phyloP scores from a whole-genome alignment of 2,797 vertebrate genomes.

The Poecilia velifera region DNA sequence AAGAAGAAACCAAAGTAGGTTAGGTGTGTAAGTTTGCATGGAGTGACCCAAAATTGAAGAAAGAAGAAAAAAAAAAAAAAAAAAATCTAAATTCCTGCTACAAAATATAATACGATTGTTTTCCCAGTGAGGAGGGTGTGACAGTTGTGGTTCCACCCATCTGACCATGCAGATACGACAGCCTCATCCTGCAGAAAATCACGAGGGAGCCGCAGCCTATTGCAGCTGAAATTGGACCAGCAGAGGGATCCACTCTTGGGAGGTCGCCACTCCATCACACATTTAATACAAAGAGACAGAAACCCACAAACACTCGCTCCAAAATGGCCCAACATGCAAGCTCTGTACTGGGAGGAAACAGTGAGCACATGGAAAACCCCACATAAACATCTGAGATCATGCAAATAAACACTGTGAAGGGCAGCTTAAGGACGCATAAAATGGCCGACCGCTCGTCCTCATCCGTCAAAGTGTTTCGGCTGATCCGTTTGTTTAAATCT shows the following conservation, averaged over 20 bases:
- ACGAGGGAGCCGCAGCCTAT: neutral
- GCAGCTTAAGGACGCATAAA: neutral
- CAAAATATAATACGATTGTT: neutral
- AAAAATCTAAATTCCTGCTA: neutral
- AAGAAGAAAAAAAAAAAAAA: neutral
- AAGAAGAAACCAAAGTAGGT: neutral
- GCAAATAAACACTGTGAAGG: constrained; percentile 6
- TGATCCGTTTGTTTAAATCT: neutral
- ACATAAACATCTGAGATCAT: constrained; percentile 4
- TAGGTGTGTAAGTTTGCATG: neutral
- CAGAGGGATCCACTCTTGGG: constrained; percentile 3
- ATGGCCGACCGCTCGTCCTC: neutral
- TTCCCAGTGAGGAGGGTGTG: neutral
- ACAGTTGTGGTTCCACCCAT: neutral
- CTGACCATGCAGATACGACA: neutral
- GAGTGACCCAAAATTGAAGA: constrained; percentile 1
- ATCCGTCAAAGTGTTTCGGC: neutral
- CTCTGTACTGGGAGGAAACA: neutral
- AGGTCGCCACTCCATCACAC: neutral
- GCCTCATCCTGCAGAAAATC: neutral
- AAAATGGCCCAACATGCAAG: constrained; percentile 8
- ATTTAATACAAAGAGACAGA: constrained; percentile 1
- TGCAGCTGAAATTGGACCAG: constrained; percentile 1
- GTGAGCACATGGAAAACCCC: constrained; percentile 4
- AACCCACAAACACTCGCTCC: neutral